Base-by-base conservation (phyloP, 2,797 vertebrate genomes). In the Petrocephalus schoutedeni region DNA sequence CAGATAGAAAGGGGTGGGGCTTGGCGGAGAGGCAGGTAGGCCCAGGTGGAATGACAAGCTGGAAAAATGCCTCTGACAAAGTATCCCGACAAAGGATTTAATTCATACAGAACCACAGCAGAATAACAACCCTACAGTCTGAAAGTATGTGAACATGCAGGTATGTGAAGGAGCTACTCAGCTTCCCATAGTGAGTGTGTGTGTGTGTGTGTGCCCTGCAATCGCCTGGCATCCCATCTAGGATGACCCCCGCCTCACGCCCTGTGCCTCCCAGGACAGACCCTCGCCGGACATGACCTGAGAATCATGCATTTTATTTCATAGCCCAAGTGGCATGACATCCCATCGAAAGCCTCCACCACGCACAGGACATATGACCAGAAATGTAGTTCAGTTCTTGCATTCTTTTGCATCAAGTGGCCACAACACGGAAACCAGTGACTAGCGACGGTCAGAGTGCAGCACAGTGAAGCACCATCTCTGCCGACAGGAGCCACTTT, bases 11-110 rank as follows among this genome's bases (percentile, higher is more conserved):
- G 32, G 14, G 82, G 6, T 0, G 23, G 61, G 82, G 51, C 61
- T 67, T 64, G 67, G 49, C 45, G 21, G 58, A 82, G 54, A 88
- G 91, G 90, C 94, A 94, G 92, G 94, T 94, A 91, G 64, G 83
- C 91, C 89, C 94, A 89, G 94, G 94, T 91, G 89, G 90, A 92
- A 85, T 49, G 86, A 49, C 14, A 71, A 36, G 85, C n/a, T 0
- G 53, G 90, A 84, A 89, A 89, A 83, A 84, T 21, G 45, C n/a
- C 80, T 28, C 10, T 23, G 51, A 54, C 21, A 54, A 53, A 54
- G 21, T 16, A 53, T 53, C 49, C 54, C 10, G 21, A 84, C 80
- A 10, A 51, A 53, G 80, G 45, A 23, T 9, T 84, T 54, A 51
- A 53, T 84, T 54, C 51, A 53, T 2, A 84, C n/a, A 14, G n/a